Percentiles rank a stretch among this genome's conserved stretches.
phyloP scores from a whole-genome alignment of 2,888 invertebrate genomes.

The Oxystoma pomonae region DNA sequence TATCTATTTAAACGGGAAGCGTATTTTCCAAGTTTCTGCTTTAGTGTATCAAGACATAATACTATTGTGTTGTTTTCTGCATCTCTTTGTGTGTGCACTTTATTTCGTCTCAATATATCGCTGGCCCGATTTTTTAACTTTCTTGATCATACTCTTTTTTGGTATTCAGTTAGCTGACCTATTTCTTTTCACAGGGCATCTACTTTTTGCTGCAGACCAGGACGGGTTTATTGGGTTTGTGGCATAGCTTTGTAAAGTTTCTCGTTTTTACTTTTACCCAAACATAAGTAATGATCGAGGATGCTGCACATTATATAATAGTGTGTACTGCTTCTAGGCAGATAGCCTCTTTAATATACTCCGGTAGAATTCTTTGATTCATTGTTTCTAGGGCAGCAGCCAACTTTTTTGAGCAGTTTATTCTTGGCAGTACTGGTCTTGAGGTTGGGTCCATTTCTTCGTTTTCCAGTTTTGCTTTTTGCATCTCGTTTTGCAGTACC shows the following conservation, averaged over 20 bases:
- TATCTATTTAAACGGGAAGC: background rate
- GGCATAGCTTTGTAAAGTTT: background rate
- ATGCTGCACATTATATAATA: background rate
- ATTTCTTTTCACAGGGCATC: background rate
- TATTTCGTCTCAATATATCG: background rate
- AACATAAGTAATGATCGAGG: background rate
- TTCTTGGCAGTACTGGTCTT: background rate
- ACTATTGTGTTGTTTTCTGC: no score
- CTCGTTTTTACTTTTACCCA: background rate
- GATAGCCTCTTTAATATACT: background rate
- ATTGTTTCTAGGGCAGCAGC: background rate
- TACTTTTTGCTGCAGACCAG: background rate
- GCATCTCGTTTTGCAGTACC: background rate
- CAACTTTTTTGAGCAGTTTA: background rate
- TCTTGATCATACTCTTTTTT: background rate
- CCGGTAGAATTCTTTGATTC: background rate
- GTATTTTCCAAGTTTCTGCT: no score
- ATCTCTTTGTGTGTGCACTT: background rate
- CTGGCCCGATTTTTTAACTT: background rate
- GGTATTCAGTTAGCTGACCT: background rate
- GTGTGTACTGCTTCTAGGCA: background rate
- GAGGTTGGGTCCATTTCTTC: background rate
- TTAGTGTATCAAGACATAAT: no score
- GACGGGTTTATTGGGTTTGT: background rate
- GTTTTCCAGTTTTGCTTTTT: background rate